phyloP scores from a whole-genome alignment of 2,113 vertebrate genomes.

The Etheostoma spectabile region DNA sequence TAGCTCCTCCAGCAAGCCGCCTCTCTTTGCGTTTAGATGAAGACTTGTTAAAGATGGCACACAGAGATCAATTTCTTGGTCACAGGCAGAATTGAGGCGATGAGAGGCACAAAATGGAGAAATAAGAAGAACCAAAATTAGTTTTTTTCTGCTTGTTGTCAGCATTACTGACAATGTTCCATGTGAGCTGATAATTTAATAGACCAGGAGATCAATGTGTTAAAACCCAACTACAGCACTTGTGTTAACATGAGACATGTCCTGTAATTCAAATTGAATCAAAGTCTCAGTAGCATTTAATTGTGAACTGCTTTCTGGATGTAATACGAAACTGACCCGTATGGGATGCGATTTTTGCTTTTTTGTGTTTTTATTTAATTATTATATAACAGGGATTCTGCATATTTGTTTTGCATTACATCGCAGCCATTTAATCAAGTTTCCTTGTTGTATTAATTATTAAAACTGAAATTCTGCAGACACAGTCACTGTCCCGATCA shows the following conservation, averaged over 20 bases:
- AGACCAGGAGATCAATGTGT: no score
- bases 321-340: not conserved
- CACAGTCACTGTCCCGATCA: not conserved
- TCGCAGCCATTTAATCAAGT: not conserved
- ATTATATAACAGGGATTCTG: conserved; percentile 16
- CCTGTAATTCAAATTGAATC: not conserved
- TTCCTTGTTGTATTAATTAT: not conserved
- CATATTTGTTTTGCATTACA: not conserved
- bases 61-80: no score
- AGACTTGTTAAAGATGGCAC: no score
- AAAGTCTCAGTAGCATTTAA: not conserved
- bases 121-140: not conserved
- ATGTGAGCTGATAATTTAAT: not conserved
- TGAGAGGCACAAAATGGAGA: no score
- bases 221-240: not conserved
- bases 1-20: no score
- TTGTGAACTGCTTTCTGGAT: not conserved
- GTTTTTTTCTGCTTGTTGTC: not conserved
- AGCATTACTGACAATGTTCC: not conserved
- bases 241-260: not conserved
- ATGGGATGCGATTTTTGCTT: accelerated
- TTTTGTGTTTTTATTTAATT: conserved; percentile 24
- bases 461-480: not conserved
- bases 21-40: no score
- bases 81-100: no score